phyloP scores from a whole-genome alignment of 2,113 vertebrate genomes.

The Proterorhinus semilunaris region DNA sequence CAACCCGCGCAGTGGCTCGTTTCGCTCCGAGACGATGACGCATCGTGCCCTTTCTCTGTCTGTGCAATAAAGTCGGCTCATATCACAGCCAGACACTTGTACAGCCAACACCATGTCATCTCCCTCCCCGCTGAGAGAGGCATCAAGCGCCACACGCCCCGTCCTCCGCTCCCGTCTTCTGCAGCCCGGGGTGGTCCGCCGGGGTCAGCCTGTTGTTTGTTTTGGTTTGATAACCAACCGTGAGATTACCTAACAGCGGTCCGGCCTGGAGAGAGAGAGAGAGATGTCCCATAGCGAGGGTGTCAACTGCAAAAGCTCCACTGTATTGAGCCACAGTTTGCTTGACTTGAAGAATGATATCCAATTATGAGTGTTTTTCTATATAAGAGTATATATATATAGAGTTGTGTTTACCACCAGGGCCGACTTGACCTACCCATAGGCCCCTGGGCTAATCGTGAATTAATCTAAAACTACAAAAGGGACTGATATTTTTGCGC shows the following conservation, averaged over 20 bases:
- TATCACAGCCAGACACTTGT: conserved; percentile 1
- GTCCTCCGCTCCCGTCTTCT: background rate
- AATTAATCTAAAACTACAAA: no score
- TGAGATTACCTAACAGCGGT: background rate
- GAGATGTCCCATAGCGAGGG: no score
- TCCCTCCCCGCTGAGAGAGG: background rate
- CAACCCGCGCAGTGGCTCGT: background rate
- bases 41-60: background rate
- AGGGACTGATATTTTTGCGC: no score
- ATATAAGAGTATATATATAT: no score
- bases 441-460: no score
- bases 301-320: no score
- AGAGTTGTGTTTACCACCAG: no score
- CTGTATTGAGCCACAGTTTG: no score
- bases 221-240: background rate
- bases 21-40: background rate
- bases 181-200: background rate
- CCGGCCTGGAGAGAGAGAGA: background rate
- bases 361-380: no score
- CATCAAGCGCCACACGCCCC: background rate
- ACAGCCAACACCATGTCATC: background rate
- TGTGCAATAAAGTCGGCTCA: background rate
- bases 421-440: no score
- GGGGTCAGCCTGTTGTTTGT: conserved; percentile 1
- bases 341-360: no score